Base-by-base conservation (phyloP, 2,888 invertebrate genomes). In the Drosophila parthenogenetica region DNA sequence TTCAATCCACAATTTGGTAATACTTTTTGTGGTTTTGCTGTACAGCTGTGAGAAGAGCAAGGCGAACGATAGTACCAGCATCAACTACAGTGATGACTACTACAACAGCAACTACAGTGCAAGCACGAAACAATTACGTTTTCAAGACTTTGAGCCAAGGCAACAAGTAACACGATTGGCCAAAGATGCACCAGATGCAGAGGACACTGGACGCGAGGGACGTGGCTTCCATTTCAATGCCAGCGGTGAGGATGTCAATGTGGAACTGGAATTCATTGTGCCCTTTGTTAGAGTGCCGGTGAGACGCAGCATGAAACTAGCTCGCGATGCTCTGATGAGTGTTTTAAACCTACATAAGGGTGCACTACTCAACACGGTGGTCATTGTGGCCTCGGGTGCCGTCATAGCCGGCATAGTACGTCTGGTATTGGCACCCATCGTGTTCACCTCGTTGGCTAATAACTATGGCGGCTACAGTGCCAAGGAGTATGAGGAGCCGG, bases 231-330 rank as follows among this genome's bases (percentile, higher is more conserved):
- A 90, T 55, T 90, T 91, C 61, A 79, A 82, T 62, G 86, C 91
- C 5, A 79, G 77, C 25, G 88, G 85, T 14, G 77, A 80, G 10
- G 91, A 91, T 76, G 66, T 91, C 10, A 85, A 76, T 63, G 91
- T 95, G 37, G 94, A 94, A 60, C 87, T 95, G 83, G 94, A 94
- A 46, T 94, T 95, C 64, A 93, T 93, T 2, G 93, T 95, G 13
- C 95, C 95, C 0, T 94, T 95, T 71, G 77, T 95, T 5, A 92
- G 93, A 4, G 93, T 95, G 49, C 95, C 95, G 0, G 91, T 94
- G 3, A 91, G 93, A 49, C 93, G 90, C 1, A 89, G 93, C 29
- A 87, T 93, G 67, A 89, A 92, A 13, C 45, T 84, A 42, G 87
- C 91, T 2, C 76, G 78, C 1, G 65, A 86, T 4, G 85, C 90